Conservation (phyloP, 2,888 invertebrate species). For the Perizoma flavofasciatum region DNA sequence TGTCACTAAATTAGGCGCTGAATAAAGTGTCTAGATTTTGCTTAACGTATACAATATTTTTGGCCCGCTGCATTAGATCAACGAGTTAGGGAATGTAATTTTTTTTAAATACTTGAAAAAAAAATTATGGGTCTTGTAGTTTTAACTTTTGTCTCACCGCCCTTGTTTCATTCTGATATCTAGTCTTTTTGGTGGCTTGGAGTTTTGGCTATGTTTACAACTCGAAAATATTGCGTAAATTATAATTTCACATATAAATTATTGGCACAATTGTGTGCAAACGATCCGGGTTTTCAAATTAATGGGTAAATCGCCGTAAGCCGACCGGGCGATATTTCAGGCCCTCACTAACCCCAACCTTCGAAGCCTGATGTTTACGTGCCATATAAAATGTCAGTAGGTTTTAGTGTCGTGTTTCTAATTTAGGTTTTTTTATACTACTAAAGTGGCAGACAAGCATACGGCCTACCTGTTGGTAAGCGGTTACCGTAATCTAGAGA, state of each 20-base stretch:
- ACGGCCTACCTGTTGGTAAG: too few relatives aligned
- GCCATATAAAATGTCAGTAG: conserved; percentile 27
- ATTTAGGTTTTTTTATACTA: conserved; percentile 4
- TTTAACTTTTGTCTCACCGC: too few relatives aligned
- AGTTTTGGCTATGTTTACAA: not conserved
- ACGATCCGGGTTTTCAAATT: conserved; percentile 47
- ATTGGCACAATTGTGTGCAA: conserved; percentile 33
- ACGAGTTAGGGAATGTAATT: too few relatives aligned
- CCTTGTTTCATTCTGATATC: too few relatives aligned
- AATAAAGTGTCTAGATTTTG: conserved; percentile 13
- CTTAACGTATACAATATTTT: conserved; percentile 14
- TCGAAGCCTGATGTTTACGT: conserved; percentile 43
- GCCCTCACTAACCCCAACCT: conserved; percentile 53
- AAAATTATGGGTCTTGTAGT: too few relatives aligned
- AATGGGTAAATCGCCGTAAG: conserved; percentile 51
- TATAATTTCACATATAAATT: conserved; percentile 26
- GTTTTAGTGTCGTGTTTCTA: conserved; percentile 18
- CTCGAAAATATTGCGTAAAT: conserved; percentile 5
- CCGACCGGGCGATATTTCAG: conserved; percentile 45
- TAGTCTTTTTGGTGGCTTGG: too few relatives aligned
- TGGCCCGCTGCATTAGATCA: not conserved
- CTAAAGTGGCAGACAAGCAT: too few relatives aligned
- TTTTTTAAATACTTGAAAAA: too few relatives aligned
- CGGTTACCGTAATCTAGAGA: too few relatives aligned
- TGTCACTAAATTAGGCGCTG: conserved; percentile 20